Conservation (phyloP, 2,888 invertebrate genomes). For the Volucella inanis region DNA sequence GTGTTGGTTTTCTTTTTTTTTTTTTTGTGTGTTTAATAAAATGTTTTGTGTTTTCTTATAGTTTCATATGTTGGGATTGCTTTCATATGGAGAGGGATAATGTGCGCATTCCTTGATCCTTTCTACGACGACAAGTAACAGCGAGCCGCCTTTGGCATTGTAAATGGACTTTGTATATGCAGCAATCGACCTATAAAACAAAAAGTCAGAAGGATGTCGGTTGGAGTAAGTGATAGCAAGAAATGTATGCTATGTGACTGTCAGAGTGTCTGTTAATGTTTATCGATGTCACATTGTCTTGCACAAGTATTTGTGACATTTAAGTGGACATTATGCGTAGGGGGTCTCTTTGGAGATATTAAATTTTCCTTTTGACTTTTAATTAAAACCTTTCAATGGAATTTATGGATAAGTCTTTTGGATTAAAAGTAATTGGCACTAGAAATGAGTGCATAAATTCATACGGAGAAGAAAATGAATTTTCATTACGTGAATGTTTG, state of each 20-base stretch:
- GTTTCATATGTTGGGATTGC: slow-evolving; percentile 37
- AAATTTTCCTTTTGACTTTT: slow-evolving; percentile 42
- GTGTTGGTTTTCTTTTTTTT: slow-evolving; percentile 15
- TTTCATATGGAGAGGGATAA: slow-evolving; percentile 37
- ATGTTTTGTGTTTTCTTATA: slow-evolving; percentile 24
- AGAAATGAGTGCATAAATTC: not conserved
- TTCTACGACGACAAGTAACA: slow-evolving; percentile 25
- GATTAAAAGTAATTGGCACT: not conserved
- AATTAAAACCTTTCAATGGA: slow-evolving; percentile 46
- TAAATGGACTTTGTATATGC: slow-evolving; percentile 4
- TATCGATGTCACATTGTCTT: slow-evolving; percentile 62
- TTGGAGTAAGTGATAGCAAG: slow-evolving; percentile 42
- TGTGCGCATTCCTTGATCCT: slow-evolving; percentile 62
- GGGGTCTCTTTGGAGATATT: slow-evolving; percentile 36
- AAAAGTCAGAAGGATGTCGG: slow-evolving; percentile 39
- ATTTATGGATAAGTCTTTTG: slow-evolving; percentile 13
- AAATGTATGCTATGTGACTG: slow-evolving; percentile 62
- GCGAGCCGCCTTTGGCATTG: slow-evolving; percentile 58
- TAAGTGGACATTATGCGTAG: slow-evolving; percentile 58
- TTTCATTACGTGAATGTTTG: too few species aligned
- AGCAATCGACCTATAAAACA: slow-evolving; percentile 60
- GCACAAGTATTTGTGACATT: slow-evolving; percentile 29
- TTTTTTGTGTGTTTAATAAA: slow-evolving; percentile 52
- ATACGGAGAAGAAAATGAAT: not conserved
- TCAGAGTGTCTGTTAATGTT: slow-evolving; percentile 61